Percentiles rank a stretch among this genome's conserved stretches.
Conservation (phyloP, 2,797 vertebrate genomes). For the Sebastes cheni region DNA sequence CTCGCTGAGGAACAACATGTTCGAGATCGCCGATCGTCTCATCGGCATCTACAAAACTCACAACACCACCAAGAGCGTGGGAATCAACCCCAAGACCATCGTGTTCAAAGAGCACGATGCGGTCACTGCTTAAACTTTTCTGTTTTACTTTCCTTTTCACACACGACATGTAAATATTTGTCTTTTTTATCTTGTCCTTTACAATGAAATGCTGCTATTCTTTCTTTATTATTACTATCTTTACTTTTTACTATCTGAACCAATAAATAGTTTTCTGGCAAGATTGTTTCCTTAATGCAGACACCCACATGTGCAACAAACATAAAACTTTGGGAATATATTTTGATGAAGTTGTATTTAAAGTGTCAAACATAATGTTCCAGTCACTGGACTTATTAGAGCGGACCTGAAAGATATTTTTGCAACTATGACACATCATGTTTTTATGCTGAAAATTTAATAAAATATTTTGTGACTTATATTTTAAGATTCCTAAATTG, state of each 20-base stretch:
- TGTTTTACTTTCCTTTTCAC: neutral
- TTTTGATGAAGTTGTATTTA: neutral
- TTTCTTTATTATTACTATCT: neutral
- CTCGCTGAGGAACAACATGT: conserved; percentile 99
- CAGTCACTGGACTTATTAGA: neutral
- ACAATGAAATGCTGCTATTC: conserved; percentile 64
- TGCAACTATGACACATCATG: neutral
- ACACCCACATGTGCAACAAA: neutral
- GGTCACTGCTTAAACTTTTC: conserved; percentile 8
- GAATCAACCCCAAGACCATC: conserved; percentile 93
- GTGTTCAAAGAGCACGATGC: conserved; percentile 82
- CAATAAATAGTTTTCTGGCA: conserved; percentile 49
- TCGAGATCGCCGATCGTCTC: conserved; percentile 95
- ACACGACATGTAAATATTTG: conserved; percentile 54
- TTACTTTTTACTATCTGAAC: neutral
- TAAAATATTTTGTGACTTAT: neutral
- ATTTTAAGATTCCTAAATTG: neutral
- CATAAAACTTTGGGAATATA: neutral
- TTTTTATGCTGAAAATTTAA: neutral
- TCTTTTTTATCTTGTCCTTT: conserved; percentile 3
- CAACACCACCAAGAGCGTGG: conserved; percentile 94
- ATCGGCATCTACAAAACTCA: conserved; percentile 97
- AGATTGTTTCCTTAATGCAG: neutral
- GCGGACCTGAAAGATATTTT: neutral
- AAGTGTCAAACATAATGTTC: neutral